Conservation (phyloP, 2,888 invertebrate species). For the Gisinianus flammeolus region DNA sequence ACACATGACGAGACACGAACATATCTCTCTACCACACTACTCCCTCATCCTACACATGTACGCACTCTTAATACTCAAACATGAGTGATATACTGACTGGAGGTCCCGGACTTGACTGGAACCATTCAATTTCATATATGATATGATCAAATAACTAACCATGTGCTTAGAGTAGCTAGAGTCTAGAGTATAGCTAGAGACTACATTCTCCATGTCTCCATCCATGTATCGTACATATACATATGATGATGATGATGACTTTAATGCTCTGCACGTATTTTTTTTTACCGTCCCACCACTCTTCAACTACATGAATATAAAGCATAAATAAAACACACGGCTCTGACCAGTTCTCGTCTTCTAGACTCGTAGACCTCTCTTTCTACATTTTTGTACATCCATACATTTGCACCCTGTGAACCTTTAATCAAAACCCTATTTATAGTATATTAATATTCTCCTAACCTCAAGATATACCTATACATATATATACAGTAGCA, state of each 20-base stretch:
- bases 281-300: neutral
- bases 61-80: no score
- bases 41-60: no score
- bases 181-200: neutral
- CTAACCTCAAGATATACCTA: no score
- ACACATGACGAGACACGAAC: neutral
- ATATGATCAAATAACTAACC: neutral
- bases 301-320: neutral
- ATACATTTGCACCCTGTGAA: no score
- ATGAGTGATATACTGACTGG: neutral
- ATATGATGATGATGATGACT: no score
- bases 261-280: neutral
- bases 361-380: no score
- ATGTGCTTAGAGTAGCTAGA: neutral
- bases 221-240: no score
- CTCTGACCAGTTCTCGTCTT: no score
- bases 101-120: neutral
- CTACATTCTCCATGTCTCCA: neutral
- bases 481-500: no score
- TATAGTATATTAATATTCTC: no score
- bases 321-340: constrained; percentile 15
- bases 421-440: no score
- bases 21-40: neutral
- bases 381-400: no score
- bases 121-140: constrained; percentile 13